Base-by-base conservation (phyloP, 1,140 invertebrate genomes). In the Cotesia vestalis region DNA sequence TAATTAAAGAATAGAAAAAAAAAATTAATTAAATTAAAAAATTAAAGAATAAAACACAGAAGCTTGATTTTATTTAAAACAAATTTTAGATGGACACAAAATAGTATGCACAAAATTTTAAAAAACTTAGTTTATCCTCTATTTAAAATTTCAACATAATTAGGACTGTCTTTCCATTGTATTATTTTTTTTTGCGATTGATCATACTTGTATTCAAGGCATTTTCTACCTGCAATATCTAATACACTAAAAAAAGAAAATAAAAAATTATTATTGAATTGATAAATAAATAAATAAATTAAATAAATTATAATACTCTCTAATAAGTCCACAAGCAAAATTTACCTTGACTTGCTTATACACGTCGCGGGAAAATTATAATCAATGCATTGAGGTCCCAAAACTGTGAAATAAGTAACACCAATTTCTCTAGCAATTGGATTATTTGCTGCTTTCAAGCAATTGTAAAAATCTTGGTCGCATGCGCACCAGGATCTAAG, bases 401-500 rank as follows among this genome's bases (percentile, higher is more conserved):
- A 78, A 64, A 90, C 78, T 57, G 88, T 88, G 79, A 90, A 90
- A 69, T 90, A 90, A 0, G 87, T 89, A 3, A 81, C 75, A 2
- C 89, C 89, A n/a, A 90, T 89, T 73, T 88, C 85, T 0, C 75
- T 82, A 0, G 89, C 85, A 3, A 89, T 78, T 40, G 88, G 35
- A 0, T 82, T 85, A 66, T 85, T 83, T 12, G 84, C 88, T 14
- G 79, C 74, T 14, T 86, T 86, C 17, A 91, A 81, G 71, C 90
- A 91, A 4, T 84, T 75, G 1, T 88, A 85, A 78, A 91, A 91
- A 51, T 84, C 81, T 0, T 73, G 51, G 75, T 91, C 90, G 73
- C 90, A 91, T 36, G 82, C 79, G 75, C 90, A 91, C 73, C 89
- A 86, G 0, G 90, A 90, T 69, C 90, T 91, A 57, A 4, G n/a